Conservation (phyloP, 2,888 invertebrate species). For the Nipponacmea schrenckii region DNA sequence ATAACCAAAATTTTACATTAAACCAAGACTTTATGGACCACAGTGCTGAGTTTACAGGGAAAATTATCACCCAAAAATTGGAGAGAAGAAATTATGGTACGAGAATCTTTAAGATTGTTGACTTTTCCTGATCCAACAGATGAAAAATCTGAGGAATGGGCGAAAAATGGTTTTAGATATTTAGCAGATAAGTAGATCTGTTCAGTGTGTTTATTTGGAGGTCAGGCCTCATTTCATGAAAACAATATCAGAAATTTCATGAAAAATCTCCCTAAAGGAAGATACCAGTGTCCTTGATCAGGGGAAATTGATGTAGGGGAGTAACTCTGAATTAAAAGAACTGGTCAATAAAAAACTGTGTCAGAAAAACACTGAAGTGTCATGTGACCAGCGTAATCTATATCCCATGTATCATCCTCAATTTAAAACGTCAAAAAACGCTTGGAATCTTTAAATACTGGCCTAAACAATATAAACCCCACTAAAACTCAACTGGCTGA, state of each 20-base stretch:
- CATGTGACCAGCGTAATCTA: neutral
- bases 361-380: neutral
- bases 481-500: neutral
- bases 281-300: neutral
- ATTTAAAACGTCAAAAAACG: neutral
- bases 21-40: neutral
- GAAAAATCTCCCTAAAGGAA: neutral
- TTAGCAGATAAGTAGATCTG: neutral
- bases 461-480: neutral
- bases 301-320: neutral
- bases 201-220: conserved; percentile 2
- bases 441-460: neutral
- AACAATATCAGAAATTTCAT: neutral
- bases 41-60: neutral
- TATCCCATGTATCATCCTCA: neutral
- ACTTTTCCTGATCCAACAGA: neutral
- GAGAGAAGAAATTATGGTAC: neutral
- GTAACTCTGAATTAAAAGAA: neutral
- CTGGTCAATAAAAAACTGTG: neutral
- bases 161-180: neutral
- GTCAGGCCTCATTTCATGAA: neutral
- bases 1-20: too few relatives aligned
- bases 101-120: neutral
- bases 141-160: neutral
- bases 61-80: neutral